Conservation (phyloP, 2,888 invertebrate genomes). For the Torymus tubicola region DNA sequence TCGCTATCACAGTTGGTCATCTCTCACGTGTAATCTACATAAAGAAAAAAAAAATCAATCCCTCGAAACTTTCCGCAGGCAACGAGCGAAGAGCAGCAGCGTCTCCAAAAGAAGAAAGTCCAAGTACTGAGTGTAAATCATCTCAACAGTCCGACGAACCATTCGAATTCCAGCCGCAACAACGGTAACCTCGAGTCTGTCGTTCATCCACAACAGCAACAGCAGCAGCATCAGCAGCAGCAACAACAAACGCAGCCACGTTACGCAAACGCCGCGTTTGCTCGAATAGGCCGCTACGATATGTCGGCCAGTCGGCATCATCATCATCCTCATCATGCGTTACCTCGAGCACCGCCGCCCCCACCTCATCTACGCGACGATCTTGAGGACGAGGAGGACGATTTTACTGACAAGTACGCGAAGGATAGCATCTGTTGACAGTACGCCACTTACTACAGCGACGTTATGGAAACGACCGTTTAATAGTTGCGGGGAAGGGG, state of each 20-base stretch:
- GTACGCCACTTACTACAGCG: conserved; percentile 73
- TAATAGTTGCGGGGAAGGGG: conserved; percentile 59
- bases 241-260: conserved; percentile 51
- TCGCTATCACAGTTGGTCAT: no score
- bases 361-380: conserved; percentile 17
- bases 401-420: conserved; percentile 76
- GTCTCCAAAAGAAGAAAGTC: conserved; percentile 76
- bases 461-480: conserved; percentile 73
- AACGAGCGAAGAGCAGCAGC: conserved; percentile 62
- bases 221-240: conserved; percentile 63
- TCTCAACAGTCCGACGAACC: conserved; percentile 79
- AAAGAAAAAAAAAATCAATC: no score
- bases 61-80: not conserved
- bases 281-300: conserved; percentile 61
- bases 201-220: conserved; percentile 8
- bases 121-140: conserved; percentile 80
- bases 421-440: conserved; percentile 88
- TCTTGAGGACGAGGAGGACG: conserved; percentile 48
- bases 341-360: conserved; percentile 3
- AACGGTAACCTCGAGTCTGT: conserved; percentile 71
- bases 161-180: conserved; percentile 77
- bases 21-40: no score
- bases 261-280: conserved; percentile 51
- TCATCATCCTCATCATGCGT: conserved; percentile 57
- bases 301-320: conserved; percentile 1